Conservation (phyloP, 1,140 invertebrate genomes). For the Polypedilum vanderplanki region DNA sequence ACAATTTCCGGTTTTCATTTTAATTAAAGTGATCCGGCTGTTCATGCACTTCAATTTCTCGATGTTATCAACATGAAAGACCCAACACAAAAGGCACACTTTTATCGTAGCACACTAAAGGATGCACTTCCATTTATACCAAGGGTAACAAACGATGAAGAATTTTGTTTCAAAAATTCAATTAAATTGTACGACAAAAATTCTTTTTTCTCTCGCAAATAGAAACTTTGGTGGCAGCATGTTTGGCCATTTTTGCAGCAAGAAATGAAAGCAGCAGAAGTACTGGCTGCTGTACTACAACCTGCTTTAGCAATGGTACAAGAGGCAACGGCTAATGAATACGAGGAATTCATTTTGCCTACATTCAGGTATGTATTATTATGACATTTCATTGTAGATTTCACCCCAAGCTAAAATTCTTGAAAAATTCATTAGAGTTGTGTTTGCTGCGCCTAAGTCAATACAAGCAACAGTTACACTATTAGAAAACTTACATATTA, state of each 20-base stretch:
- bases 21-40: constrained; percentile 68
- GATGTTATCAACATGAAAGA: constrained; percentile 92
- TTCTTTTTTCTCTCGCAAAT: constrained; percentile 42
- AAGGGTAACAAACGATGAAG: constrained; percentile 54
- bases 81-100: constrained; percentile 77
- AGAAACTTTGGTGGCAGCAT: constrained; percentile 95
- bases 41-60: constrained; percentile 82
- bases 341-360: constrained; percentile 72
- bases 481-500: constrained; percentile 84
- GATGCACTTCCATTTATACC: constrained; percentile 83
- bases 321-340: constrained; percentile 74
- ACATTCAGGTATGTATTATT: constrained; percentile 58
- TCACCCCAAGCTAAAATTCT: not conserved
- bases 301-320: constrained; percentile 83
- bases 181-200: constrained; percentile 21
- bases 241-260: constrained; percentile 83
- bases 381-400: constrained; percentile 37
- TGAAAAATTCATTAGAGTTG: constrained; percentile 45
- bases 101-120: constrained; percentile 78
- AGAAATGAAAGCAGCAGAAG: constrained; percentile 78
- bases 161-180: too few species aligned
- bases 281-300: constrained; percentile 79
- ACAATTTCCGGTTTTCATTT: not conserved
- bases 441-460: constrained; percentile 78
- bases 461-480: constrained; percentile 85